These are phyloP conservation scores for Epinotia ramella DNA, from an alignment of 2,888 invertebrate genomes.

Conservation along the genomic window DNA sequence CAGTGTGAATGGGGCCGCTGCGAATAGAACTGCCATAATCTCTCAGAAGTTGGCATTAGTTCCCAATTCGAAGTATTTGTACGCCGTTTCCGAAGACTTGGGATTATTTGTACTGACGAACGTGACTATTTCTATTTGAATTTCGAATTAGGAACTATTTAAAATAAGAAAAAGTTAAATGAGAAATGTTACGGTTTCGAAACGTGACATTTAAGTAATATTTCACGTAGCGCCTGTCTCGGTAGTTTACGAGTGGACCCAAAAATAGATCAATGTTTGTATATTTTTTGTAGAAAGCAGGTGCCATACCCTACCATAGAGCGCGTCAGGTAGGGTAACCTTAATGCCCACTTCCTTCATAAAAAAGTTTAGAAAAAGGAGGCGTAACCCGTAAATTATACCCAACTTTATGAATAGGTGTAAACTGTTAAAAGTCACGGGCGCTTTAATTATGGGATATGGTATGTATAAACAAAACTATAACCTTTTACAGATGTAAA, in stretches of 20 bases:
- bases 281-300: conserved; percentile 78
- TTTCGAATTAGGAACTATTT: conserved; percentile 26
- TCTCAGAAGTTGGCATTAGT: conserved; percentile 35
- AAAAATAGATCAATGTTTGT: conserved; percentile 72
- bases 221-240: conserved; percentile 60
- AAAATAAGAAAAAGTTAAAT: conserved; percentile 19
- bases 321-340: conserved; percentile 70
- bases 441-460: conserved; percentile 54
- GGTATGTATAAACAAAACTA: conserved; percentile 46
- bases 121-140: conserved; percentile 31
- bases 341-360: conserved; percentile 76
- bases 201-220: conserved; percentile 63
- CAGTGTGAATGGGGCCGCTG: conserved; percentile 73
- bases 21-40: conserved; percentile 61
- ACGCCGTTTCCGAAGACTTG: conserved; percentile 11
- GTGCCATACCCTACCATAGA: conserved; percentile 62
- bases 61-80: not conserved
- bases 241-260: conserved; percentile 60
- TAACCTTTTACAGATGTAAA: conserved; percentile 48
- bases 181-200: conserved; percentile 45
- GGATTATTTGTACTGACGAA: conserved; percentile 24
- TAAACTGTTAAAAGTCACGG: conserved; percentile 64
- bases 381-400: conserved; percentile 60
- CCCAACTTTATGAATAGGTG: conserved; percentile 42
- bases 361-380: conserved; percentile 64